These are phyloP conservation scores for Brachionus asplanchnoidis DNA, from an alignment of 1,140 invertebrate species.

Conservation along the genomic window DNA sequence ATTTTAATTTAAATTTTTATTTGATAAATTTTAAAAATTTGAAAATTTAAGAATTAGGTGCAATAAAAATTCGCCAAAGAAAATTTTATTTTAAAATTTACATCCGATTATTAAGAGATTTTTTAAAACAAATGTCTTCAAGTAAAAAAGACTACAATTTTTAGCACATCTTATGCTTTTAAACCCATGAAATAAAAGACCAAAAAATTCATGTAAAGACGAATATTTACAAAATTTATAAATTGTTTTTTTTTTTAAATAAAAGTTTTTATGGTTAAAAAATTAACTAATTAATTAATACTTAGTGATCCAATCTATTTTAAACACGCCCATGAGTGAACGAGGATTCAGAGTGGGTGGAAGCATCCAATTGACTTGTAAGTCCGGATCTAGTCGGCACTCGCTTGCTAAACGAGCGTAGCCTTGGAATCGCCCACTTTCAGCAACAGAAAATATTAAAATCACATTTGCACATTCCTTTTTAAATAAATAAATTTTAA, in stretches of 20 bases:
- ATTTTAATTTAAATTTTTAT: not conserved
- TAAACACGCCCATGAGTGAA: conserved; percentile 87
- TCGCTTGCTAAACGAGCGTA: conserved; percentile 82
- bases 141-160: not conserved
- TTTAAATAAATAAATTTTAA: conserved; percentile 42
- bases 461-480: conserved; percentile 83
- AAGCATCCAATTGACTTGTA: conserved; percentile 76
- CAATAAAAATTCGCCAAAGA: not conserved
- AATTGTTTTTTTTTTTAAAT: not conserved
- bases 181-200: not conserved
- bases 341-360: conserved; percentile 86
- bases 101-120: not conserved
- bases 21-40: not conserved
- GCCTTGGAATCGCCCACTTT: conserved; percentile 79
- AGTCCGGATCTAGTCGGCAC: conserved; percentile 78
- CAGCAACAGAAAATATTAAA: conserved; percentile 92
- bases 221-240: conserved; percentile 32
- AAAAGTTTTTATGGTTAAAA: conserved; percentile 4
- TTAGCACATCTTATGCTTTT: not conserved
- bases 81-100: not conserved
- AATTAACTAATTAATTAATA: conserved; percentile 36
- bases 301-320: conserved; percentile 79
- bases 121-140: not conserved
- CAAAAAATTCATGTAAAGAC: not conserved
- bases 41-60: not conserved